Base-by-base conservation (phyloP, 2,888 invertebrate genomes). In the Prenolepis imparis region DNA sequence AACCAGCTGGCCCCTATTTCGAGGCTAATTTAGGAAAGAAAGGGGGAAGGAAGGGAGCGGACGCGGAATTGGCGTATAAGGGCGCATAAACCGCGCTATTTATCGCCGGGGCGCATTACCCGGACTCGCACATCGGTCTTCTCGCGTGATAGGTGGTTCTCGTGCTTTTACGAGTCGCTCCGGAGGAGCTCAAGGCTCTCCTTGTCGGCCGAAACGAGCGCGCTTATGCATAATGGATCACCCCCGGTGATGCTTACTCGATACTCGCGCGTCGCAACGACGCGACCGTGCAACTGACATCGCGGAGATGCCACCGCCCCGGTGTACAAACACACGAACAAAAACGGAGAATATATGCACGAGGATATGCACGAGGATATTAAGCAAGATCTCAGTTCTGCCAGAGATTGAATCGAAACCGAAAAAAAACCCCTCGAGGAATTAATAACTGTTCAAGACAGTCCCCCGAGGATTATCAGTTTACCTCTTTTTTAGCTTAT, bases 161-260 rank as follows among this genome's bases (percentile, higher is more conserved):
- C 66, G 70, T 73, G 28, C 74, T 39, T 66, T 59, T 39, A 57
- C 75, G 28, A 67, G 55, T 36, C 55, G 63, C 61, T 75, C 15
- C 73, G 21, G 73, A 68, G 48, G 11, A 55, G 48, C 57, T 77
- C 77, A 82, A 86, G 86, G 84, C 63, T 78, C 77, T 78, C 78
- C 82, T 82, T 74, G 82, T 84, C 66, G 74, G 73, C 78, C 70
- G 55, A 67, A 81, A 12, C 81, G 52, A 75, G 77, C 81, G 66
- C 84, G 86, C 86, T 82, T 86, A 86, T 86, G 84, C 87, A 87
- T 86, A 87, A 86, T 87, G 87, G 82, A 87, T 82, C 84, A 82
- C 75, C 59, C 11, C 21, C 44, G 12, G 44, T 72, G 72, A 70
- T 78, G 78, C 78, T 78, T 78, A 70, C 70, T 67, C 67, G 78